phyloP scores from a whole-genome alignment of 2,888 invertebrate species.

The Lasioglossum vierecki region DNA sequence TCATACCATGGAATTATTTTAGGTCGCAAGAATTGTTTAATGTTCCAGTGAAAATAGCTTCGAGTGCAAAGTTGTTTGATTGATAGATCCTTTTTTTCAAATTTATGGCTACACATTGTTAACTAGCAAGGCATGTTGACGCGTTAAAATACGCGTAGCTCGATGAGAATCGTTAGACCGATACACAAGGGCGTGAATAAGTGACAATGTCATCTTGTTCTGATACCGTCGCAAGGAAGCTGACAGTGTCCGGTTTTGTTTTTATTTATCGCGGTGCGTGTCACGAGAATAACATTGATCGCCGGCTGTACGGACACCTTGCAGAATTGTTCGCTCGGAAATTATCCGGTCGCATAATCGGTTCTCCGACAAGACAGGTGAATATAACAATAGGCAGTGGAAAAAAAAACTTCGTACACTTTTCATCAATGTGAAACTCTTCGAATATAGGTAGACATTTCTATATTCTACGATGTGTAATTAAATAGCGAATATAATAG shows the following conservation, averaged over 20 bases:
- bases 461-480: slow-evolving; percentile 18
- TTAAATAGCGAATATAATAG: slow-evolving; percentile 10
- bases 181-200: background rate
- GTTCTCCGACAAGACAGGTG: slow-evolving; percentile 8
- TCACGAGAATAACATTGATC: background rate
- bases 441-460: slow-evolving; percentile 15
- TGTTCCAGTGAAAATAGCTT: too few species aligned
- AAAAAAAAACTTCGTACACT: background rate
- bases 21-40: too few species aligned
- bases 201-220: background rate
- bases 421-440: slow-evolving; percentile 6
- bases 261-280: background rate
- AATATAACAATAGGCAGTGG: background rate
- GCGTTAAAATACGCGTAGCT: background rate
- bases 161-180: background rate
- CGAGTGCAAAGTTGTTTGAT: too few species aligned
- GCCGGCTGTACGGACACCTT: background rate
- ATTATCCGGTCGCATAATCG: background rate
- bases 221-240: background rate
- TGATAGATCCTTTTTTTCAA: background rate
- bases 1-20: too few species aligned
- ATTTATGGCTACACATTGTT: background rate
- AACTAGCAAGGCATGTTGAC: too few species aligned
- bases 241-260: background rate
- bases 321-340: slow-evolving; percentile 1